Percentiles rank a stretch among this genome's conserved stretches.
phyloP scores from a whole-genome alignment of 2,888 invertebrate species.

The Coelinius sp. region DNA sequence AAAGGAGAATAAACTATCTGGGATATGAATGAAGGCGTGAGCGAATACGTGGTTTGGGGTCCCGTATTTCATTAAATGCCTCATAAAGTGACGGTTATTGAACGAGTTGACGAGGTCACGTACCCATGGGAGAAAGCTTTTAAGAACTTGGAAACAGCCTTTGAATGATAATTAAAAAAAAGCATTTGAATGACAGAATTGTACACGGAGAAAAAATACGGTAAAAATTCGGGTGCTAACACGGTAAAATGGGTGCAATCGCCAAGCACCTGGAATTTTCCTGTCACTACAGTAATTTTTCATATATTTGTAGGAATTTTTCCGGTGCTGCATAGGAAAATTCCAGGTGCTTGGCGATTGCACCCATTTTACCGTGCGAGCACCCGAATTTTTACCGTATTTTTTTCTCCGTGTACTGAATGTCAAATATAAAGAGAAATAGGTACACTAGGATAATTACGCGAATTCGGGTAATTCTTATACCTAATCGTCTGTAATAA shows the following conservation, averaged over 20 bases:
- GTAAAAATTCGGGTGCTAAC: too few relatives aligned
- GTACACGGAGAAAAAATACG: too few relatives aligned
- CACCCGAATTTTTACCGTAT: too few relatives aligned
- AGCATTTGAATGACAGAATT: neutral
- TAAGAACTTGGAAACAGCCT: slow-evolving; percentile 3
- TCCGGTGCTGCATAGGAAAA: too few relatives aligned
- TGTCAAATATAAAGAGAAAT: too few relatives aligned
- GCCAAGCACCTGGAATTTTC: too few relatives aligned
- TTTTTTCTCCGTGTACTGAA: too few relatives aligned
- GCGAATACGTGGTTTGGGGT: slow-evolving; percentile 37
- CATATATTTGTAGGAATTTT: too few relatives aligned
- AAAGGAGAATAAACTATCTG: neutral
- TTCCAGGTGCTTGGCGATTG: too few relatives aligned
- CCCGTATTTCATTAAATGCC: slow-evolving; percentile 52
- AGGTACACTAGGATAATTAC: neutral
- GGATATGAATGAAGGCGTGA: slow-evolving; percentile 44
- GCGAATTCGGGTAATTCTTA: neutral
- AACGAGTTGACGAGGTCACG: slow-evolving; percentile 58
- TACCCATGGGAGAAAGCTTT: slow-evolving; percentile 53
- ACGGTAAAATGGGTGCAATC: too few relatives aligned
- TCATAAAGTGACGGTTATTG: slow-evolving; percentile 53
- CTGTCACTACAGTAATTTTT: too few relatives aligned
- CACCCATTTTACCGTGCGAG: too few relatives aligned
- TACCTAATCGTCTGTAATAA: neutral
- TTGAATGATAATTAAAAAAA: neutral